Conservation (phyloP, 1,140 invertebrate genomes). For the Aricia agestis region DNA sequence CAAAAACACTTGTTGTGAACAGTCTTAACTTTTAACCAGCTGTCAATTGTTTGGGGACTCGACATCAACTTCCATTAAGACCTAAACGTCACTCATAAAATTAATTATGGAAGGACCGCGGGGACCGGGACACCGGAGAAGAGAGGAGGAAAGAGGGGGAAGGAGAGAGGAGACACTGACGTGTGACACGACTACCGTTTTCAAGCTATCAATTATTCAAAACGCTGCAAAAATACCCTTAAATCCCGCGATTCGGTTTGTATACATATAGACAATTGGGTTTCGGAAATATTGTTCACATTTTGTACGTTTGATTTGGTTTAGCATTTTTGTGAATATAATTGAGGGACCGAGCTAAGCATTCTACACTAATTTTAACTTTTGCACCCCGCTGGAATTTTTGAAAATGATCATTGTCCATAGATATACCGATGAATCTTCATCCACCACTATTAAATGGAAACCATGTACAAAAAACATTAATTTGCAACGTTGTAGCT, state of each 20-base stretch:
- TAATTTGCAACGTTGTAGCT: too few species aligned
- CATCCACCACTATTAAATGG: too few species aligned
- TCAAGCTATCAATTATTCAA: not conserved
- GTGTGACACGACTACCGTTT: not conserved
- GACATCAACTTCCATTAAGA: not conserved
- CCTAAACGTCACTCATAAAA: conserved; percentile 1
- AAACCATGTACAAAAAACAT: too few species aligned
- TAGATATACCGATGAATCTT: too few species aligned
- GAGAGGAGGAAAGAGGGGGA: not conserved
- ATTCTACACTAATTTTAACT: too few species aligned
- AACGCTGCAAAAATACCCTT: not conserved
- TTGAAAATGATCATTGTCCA: too few species aligned
- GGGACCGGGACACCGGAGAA: not conserved
- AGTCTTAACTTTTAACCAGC: too few species aligned
- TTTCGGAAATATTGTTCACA: not conserved
- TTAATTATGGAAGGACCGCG: not conserved
- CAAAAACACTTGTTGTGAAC: too few species aligned
- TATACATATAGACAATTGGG: not conserved
- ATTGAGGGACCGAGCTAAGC: too few species aligned
- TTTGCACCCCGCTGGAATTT: too few species aligned
- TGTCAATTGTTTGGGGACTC: too few species aligned
- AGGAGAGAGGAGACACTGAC: not conserved
- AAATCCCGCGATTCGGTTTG: not conserved
- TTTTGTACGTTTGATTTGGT: not conserved
- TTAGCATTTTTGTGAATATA: too few species aligned